A percentile compares a stretch with the other conserved stretches of the same genome.
Conservation (phyloP, 2,113 vertebrate genomes). For the Colaptes auratus region DNA sequence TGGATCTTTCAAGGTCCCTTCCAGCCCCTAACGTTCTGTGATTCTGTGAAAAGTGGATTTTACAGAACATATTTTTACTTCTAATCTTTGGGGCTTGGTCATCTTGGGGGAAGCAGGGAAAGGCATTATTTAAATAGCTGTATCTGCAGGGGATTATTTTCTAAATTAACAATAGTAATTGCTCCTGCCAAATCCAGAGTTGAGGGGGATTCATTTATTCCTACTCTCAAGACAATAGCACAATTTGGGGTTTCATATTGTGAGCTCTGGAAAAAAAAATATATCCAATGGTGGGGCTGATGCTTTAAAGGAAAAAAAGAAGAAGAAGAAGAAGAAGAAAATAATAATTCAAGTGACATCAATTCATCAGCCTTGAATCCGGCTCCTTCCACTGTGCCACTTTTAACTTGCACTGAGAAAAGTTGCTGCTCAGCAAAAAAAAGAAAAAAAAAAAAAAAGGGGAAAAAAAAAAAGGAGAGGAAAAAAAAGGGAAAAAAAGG, state of each 20-base stretch:
- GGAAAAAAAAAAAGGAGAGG: not conserved
- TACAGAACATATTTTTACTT: conserved; percentile 26
- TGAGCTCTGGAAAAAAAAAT: not conserved
- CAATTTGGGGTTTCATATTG: conserved; percentile 44
- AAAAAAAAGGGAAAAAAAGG: no score
- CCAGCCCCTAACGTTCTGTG: no score
- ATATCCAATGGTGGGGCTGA: not conserved
- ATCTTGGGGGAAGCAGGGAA: conserved; percentile 15
- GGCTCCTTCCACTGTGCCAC: conserved; percentile 7
- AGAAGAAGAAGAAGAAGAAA: no score
- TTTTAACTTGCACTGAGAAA: conserved; percentile 45
- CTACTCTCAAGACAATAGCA: conserved; percentile 50
- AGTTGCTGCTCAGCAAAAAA: conserved; percentile 54
- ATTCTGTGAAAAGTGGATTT: not conserved
- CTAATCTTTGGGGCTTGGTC: conserved; percentile 25
- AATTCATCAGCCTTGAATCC: conserved; percentile 38
- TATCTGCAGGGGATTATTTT: conserved; percentile 61
- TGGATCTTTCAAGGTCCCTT: no score
- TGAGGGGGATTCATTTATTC: conserved; percentile 46
- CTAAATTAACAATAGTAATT: conserved; percentile 64
- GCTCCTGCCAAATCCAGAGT: conserved; percentile 56
- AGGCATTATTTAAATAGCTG: conserved; percentile 52
- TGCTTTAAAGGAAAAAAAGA: not conserved
- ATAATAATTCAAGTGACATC: conserved; percentile 22
- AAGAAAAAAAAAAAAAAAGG: not conserved